Evolutionary conservation across 2,888 invertebrate species (phyloP), one percentile per base, ranked within the genome.

Genomic region (Galerucella pusilla): DNA sequence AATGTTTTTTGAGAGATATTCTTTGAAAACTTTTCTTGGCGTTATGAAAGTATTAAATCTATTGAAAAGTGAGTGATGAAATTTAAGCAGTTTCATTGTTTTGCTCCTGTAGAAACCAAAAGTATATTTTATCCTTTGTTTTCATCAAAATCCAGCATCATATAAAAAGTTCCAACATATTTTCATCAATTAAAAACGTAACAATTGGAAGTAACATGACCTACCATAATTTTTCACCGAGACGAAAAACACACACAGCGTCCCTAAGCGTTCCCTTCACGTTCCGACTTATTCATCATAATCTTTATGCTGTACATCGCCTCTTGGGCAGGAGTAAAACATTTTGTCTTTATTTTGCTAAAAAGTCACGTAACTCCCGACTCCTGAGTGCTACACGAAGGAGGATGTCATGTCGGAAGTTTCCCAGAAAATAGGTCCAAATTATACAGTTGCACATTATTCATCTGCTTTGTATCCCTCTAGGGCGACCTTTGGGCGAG

Each of bases 391-490:
- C 71, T 63, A 68, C 67, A 68, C 64, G 71, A 73, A 73, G 68
- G 67, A 73, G 73, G 70, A 73, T 76, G 71, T 73, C 73, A 57
- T 73, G 73, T 73, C 73, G 73, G 71, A 76, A 76, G 68, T 71
- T 70, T 70, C 73, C 64, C 49, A 67, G 75, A 76, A 71, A 76
- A 67, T 49, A 64, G 70, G 63, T 73, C 64, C 67, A 73, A 76
- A 73, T 76, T 76, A 73, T 76, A 73, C 73, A 67, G 68, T 28
- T 69, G 66, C 73, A 61, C 76, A 71, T 76, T 73, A 76, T 73
- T 76, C 76, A 76, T 76, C 71, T 76, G 28, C 60, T 49, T 64
- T 67, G 72, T n/a, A 66, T 59, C 16, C 10, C 66, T 45, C 20
- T 5, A 14, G 35, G 42, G 28, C 10, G 59, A 59, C 66, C 49